Evolutionary conservation across 2,113 vertebrate genomes (phyloP).

Genomic region (Pelecanus crispus): DNA sequence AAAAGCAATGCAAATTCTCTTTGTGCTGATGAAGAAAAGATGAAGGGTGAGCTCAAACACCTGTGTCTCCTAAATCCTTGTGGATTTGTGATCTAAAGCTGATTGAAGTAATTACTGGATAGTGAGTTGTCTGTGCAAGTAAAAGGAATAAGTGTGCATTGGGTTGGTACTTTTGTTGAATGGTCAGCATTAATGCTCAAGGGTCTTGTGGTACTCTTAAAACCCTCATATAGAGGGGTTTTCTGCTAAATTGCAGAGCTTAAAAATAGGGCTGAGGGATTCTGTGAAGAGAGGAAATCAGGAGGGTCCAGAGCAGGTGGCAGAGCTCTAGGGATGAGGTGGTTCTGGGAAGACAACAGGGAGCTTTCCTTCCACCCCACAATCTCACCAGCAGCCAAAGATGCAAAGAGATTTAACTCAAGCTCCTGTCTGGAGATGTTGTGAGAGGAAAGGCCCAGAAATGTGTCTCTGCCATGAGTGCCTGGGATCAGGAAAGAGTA

Average conservation of each 20-base stretch:
- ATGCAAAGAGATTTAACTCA: background rate
- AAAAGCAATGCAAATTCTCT: background rate
- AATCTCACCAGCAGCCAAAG: background rate
- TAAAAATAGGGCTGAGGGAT: background rate
- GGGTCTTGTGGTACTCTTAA: background rate
- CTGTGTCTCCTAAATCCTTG: background rate
- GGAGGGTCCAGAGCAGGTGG: background rate
- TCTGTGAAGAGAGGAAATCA: background rate
- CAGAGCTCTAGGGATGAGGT: background rate
- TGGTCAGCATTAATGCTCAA: background rate
- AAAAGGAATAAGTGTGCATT: background rate
- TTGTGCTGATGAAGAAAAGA: background rate
- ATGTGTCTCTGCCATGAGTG: background rate
- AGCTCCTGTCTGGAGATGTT: background rate
- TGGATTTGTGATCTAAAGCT: background rate
- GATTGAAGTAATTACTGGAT: background rate
- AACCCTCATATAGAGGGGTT: background rate
- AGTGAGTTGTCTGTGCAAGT: background rate
- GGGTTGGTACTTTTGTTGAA: background rate
- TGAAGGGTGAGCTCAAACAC: background rate
- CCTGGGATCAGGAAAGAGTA: background rate
- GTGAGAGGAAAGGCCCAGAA: background rate
- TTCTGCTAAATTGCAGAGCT: background rate
- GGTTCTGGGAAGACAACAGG: fast-evolving
- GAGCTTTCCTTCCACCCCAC: background rate